Evolutionary conservation across 2,113 vertebrate species (phyloP).

Genomic region (Himantopus leucocephalus): DNA sequence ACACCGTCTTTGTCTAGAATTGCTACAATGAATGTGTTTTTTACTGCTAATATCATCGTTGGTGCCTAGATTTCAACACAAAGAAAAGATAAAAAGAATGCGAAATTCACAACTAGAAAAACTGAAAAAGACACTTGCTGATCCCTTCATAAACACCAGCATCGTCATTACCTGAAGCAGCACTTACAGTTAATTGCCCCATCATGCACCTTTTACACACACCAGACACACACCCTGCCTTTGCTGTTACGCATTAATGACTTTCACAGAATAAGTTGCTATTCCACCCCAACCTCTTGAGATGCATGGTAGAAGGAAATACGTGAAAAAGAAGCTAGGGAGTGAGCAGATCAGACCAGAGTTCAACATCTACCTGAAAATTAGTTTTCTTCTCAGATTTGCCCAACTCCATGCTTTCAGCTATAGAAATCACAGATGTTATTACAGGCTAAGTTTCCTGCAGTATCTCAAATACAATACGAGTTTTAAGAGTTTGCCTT

Average conservation of each 20-base stretch:
- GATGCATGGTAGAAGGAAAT: neutral
- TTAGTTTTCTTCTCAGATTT: neutral
- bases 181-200: neutral
- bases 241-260: neutral
- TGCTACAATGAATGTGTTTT: rapidly evolving
- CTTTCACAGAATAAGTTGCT: neutral
- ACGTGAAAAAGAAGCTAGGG: neutral
- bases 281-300: neutral
- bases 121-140: neutral
- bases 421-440: neutral
- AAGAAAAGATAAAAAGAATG: neutral
- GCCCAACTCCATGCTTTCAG: neutral
- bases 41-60: neutral
- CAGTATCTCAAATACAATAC: neutral
- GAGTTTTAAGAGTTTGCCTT: neutral
- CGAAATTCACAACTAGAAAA: neutral
- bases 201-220: neutral
- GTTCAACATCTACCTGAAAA: neutral
- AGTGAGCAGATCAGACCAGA: neutral
- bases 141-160: neutral
- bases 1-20: neutral
- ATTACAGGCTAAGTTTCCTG: neutral
- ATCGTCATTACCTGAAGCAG: neutral
- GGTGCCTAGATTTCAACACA: neutral
- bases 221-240: neutral